Evolutionary conservation across 2,888 invertebrate species (phyloP).

Genomic region (Leucophenga montana): DNA sequence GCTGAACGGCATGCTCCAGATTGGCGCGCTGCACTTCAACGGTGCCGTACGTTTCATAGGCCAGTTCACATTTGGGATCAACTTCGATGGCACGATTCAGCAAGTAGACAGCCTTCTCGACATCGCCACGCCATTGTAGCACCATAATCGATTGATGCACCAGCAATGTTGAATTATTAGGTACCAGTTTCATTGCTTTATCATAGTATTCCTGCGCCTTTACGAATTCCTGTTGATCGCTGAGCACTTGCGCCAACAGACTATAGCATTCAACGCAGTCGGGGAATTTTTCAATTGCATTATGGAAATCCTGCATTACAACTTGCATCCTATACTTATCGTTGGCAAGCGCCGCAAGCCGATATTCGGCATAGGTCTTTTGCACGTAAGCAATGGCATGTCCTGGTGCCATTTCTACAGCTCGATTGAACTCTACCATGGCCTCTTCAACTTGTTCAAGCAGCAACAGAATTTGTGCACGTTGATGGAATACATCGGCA

Average conservation of each 20-base stretch:
- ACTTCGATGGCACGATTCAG: conserved; percentile 88
- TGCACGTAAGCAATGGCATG: conserved; percentile 91
- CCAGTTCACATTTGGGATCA: conserved; percentile 94
- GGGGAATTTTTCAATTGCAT: conserved; percentile 85
- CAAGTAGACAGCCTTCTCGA: conserved; percentile 83
- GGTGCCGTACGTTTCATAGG: conserved; percentile 94
- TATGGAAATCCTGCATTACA: conserved; percentile 83
- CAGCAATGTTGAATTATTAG: conserved; percentile 87
- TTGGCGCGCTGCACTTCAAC: conserved; percentile 94
- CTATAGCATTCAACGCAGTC: conserved; percentile 89
- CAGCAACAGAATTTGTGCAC: conserved; percentile 90
- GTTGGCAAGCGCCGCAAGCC: conserved; percentile 78
- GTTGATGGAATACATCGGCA: conserved; percentile 93
- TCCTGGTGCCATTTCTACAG: conserved; percentile 86
- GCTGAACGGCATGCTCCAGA: conserved; percentile 84
- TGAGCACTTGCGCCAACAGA: conserved; percentile 91
- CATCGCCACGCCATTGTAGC: conserved; percentile 89
- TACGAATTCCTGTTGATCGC: conserved; percentile 87
- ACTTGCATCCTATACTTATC: conserved; percentile 78
- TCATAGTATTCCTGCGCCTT: conserved; percentile 88
- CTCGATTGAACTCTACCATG: conserved; percentile 85
- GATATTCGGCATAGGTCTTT: conserved; percentile 91
- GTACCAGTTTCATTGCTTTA: conserved; percentile 86
- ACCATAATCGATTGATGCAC: conserved; percentile 90
- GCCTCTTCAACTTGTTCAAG: conserved; percentile 88